These are phyloP conservation scores for Crematogaster levior DNA, from an alignment of 2,888 invertebrate genomes.

Conservation along the genomic window DNA sequence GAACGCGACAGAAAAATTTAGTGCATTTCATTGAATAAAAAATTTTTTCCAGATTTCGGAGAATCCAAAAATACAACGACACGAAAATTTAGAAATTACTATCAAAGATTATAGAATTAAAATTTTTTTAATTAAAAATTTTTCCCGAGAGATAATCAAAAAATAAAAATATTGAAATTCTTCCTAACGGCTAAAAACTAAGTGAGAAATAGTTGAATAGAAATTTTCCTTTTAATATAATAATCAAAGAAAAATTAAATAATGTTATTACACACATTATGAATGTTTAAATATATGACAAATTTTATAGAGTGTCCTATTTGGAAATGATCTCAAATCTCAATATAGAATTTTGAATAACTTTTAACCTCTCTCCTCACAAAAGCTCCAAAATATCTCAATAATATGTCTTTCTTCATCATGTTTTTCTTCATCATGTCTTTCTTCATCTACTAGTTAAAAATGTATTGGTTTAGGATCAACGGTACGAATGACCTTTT, in stretches of 20 bases:
- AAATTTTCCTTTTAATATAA: background rate
- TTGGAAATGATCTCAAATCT: background rate
- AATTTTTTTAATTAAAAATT: background rate
- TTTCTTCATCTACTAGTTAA: background rate
- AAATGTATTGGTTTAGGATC: background rate
- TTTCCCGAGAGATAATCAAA: background rate
- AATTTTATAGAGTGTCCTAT: background rate
- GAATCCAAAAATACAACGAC: background rate
- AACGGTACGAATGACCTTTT: background rate
- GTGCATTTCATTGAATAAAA: conserved; percentile 18
- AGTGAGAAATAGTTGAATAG: background rate
- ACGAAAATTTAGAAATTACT: background rate
- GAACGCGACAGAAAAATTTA: conserved; percentile 46
- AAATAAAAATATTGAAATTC: background rate
- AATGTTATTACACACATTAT: background rate
- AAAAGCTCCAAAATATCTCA: background rate
- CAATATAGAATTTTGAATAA: background rate
- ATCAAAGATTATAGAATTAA: background rate
- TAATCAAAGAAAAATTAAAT: background rate
- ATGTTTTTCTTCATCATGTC: too few relatives aligned
- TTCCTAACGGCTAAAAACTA: background rate
- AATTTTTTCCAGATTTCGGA: background rate
- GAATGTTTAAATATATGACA: background rate
- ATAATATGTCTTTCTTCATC: too few relatives aligned
- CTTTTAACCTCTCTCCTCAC: background rate